These are phyloP conservation scores for Proctacanthus coquilletti DNA, from an alignment of 1,140 invertebrate species.

Conservation along the genomic window DNA sequence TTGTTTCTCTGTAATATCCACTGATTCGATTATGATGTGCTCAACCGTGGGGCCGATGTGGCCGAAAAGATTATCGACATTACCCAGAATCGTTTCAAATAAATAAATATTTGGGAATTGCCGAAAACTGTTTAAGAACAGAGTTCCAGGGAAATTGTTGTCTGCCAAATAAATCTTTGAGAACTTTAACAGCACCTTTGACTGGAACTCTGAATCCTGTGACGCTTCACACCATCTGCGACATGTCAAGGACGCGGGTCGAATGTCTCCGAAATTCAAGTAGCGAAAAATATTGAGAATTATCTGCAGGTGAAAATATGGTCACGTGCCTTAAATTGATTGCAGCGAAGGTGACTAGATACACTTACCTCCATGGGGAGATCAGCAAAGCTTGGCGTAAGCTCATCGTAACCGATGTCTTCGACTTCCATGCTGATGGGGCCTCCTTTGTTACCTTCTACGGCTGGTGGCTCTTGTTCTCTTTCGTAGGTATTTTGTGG, in stretches of 20 bases:
- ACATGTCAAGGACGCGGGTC: constrained; percentile 40
- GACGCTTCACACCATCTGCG: constrained; percentile 40
- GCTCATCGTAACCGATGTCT: too few species aligned
- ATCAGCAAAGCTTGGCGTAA: constrained; percentile 19
- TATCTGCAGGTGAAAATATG: constrained; percentile 31
- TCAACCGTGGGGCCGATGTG: constrained; percentile 29
- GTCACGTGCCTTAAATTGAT: background rate
- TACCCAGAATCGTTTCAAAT: constrained; percentile 40
- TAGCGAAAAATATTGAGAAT: constrained; percentile 44
- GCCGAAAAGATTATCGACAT: constrained; percentile 25
- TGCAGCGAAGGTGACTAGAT: background rate
- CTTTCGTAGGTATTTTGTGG: too few species aligned
- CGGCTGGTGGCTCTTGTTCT: too few species aligned
- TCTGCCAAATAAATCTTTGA: constrained; percentile 35
- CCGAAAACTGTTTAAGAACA: constrained; percentile 33
- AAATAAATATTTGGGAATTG: constrained; percentile 39
- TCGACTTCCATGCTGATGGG: too few species aligned
- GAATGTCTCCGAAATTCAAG: constrained; percentile 39
- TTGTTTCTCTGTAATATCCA: constrained; percentile 44
- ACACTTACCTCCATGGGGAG: constrained; percentile 24
- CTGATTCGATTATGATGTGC: constrained; percentile 34
- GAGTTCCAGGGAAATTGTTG: constrained; percentile 31
- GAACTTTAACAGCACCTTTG: constrained; percentile 35
- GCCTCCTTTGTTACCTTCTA: too few species aligned
- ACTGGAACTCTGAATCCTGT: constrained; percentile 36